Evolutionary conservation across 2,113 vertebrate genomes (phyloP).

Genomic region (Diadophis punctatus): DNA sequence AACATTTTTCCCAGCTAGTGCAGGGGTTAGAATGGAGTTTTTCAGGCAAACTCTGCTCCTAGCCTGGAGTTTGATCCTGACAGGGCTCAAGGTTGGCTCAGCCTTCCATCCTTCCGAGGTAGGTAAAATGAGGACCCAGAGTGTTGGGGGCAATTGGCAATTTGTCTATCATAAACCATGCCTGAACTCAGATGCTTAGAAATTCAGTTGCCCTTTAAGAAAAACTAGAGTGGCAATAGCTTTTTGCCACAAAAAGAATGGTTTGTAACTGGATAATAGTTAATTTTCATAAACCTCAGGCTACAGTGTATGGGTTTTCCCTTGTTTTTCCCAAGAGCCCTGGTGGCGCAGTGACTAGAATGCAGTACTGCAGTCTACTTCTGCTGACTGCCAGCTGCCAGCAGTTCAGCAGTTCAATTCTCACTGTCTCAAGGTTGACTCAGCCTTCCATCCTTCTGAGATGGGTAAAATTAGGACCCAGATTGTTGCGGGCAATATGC

Average conservation of each 20-base stretch:
- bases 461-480: too few relatives aligned
- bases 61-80: too few relatives aligned
- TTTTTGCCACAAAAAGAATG: neutral
- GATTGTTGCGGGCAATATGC: too few relatives aligned
- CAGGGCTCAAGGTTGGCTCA: too few relatives aligned
- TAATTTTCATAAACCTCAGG: neutral
- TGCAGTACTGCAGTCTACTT: too few relatives aligned
- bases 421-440: too few relatives aligned
- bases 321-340: too few relatives aligned
- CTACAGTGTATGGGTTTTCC: neutral
- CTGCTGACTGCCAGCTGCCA: too few relatives aligned
- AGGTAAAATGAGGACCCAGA: neutral
- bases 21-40: neutral
- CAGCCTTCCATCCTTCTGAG: too few relatives aligned
- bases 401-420: too few relatives aligned
- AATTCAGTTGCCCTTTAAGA: neutral
- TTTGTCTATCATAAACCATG: neutral
- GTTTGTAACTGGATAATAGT: neutral
- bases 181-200: neutral
- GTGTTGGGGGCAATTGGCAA: neutral
- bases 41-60: neutral
- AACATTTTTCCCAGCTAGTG: neutral
- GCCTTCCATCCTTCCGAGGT: too few relatives aligned
- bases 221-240: neutral
- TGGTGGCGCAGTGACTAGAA: too few relatives aligned